A percentile compares a stretch with the other conserved stretches of the same genome.
Conservation (phyloP, 2,113 vertebrate genomes). For the Hassar affinis region DNA sequence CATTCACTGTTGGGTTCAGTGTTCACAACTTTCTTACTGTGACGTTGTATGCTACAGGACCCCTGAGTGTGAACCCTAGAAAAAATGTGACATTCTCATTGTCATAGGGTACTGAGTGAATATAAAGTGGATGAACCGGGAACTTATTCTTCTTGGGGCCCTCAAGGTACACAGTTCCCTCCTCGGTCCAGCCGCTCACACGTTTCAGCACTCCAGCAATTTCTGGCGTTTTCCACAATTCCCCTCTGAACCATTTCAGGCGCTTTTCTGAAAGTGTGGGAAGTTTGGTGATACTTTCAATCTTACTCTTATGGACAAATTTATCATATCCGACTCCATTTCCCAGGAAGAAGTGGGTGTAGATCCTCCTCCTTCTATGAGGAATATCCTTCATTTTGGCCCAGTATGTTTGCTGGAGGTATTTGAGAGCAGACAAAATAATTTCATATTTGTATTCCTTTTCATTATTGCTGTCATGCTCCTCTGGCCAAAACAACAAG, state of each 20-base stretch:
- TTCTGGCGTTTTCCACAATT: conserved; percentile 63
- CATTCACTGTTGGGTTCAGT: neutral
- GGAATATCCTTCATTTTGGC: conserved; percentile 74
- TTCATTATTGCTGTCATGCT: conserved; percentile 59
- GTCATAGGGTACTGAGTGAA: conserved; percentile 65
- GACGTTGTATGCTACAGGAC: conserved; percentile 64
- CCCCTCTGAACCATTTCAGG: conserved; percentile 73
- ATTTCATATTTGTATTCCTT: conserved; percentile 70
- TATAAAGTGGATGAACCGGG: conserved; percentile 63
- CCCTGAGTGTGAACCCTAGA: conserved; percentile 52
- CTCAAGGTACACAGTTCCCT: conserved; percentile 70
- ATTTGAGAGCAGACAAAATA: conserved; percentile 69
- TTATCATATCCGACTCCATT: conserved; percentile 71
- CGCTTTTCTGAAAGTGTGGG: conserved; percentile 70
- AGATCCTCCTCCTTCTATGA: conserved; percentile 70
- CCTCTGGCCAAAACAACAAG: conserved; percentile 81
- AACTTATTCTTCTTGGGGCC: conserved; percentile 57
- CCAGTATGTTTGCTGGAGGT: conserved; percentile 63
- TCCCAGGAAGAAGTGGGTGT: conserved; percentile 77
- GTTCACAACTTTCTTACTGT: conserved; percentile 38
- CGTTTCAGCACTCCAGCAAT: conserved; percentile 63
- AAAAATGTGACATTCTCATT: conserved; percentile 68
- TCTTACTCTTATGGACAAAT: conserved; percentile 73
- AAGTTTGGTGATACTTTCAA: conserved; percentile 64
- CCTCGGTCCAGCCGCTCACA: conserved; percentile 78